Conservation (phyloP, 1,140 invertebrate species). For the Meteorus sp. region DNA sequence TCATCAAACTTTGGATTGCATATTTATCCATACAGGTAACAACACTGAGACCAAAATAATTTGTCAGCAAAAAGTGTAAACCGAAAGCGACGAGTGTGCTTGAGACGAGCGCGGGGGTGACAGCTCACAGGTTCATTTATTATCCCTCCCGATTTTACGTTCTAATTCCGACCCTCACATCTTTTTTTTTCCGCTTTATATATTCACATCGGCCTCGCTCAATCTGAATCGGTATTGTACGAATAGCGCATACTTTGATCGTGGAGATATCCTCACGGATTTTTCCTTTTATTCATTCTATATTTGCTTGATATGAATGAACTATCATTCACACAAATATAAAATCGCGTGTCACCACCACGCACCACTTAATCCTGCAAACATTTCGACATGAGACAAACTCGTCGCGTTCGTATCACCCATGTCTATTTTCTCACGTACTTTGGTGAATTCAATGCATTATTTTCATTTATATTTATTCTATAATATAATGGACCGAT, state of each 20-base stretch:
- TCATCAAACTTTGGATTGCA: neutral
- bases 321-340: neutral
- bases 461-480: slow-evolving; percentile 3
- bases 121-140: neutral
- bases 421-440: too few species aligned
- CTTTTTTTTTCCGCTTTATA: too few species aligned
- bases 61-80: neutral
- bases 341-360: slow-evolving; percentile 21
- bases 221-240: too few species aligned
- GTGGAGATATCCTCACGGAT: too few species aligned
- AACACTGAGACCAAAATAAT: slow-evolving; percentile 6
- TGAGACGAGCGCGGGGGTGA: neutral
- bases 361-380: neutral
- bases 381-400: neutral
- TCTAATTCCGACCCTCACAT: neutral
- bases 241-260: too few species aligned
- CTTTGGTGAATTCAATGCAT: too few species aligned
- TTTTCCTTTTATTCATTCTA: too few species aligned
- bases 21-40: neutral
- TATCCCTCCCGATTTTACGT: neutral
- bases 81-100: slow-evolving; percentile 7
- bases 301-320: too few species aligned
- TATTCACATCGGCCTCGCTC: too few species aligned
- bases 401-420: slow-evolving; percentile 7
- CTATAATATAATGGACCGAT: neutral